Evolutionary conservation across 2,113 vertebrate genomes (phyloP), one percentile per base, ranked within the genome.

Genomic region (Sebastes fasciatus): DNA sequence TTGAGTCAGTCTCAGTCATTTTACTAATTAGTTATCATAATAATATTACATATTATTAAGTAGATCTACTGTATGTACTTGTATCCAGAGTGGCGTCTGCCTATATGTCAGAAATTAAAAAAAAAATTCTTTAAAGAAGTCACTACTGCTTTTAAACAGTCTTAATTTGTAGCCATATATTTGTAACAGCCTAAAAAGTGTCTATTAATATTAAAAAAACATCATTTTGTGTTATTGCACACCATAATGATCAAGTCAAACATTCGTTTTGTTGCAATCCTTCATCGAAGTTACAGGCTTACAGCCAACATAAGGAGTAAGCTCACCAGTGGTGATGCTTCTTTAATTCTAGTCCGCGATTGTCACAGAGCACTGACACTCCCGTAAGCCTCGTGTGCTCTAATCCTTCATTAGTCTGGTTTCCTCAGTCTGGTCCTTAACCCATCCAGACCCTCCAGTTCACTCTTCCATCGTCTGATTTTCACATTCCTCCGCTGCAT

Each of bases 351-450:
- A 43, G 61, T 69, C n/a, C 43, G 66, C 13, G 71, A 86, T 80
- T 74, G 71, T 73, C 69, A 71, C 75, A 63, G 43, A 40, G 26
- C 74, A 13, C 57, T 60, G 74, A 90, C 72, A 57, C 86, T 83
- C 73, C 63, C 70, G 76, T 86, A 87, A 91, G 76, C 79, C 86
- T 16, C 0, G 9, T 71, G 67, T 70, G n/a, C 72, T 86, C 81
- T 93, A 93, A 94, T 92, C 92, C 90, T 88, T 94, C 89, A 91
- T 93, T 93, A 92, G 91, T 91, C 91, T 89, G 86, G 84, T 90
- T 93, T 86, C 42, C 69, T 48, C 46, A 78, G 80, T 89, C 87
- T 84, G 73, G 75, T 82, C 57, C 68, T 87, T 71, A 77, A 84
- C 40, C 34, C 52, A 42, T 69, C 62, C 58, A 43, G 63, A 66